A percentile compares a stretch with the other conserved stretches of the same genome.
phyloP scores from a whole-genome alignment of 2,797 vertebrate species.

The Luscinia megarhynchos region DNA sequence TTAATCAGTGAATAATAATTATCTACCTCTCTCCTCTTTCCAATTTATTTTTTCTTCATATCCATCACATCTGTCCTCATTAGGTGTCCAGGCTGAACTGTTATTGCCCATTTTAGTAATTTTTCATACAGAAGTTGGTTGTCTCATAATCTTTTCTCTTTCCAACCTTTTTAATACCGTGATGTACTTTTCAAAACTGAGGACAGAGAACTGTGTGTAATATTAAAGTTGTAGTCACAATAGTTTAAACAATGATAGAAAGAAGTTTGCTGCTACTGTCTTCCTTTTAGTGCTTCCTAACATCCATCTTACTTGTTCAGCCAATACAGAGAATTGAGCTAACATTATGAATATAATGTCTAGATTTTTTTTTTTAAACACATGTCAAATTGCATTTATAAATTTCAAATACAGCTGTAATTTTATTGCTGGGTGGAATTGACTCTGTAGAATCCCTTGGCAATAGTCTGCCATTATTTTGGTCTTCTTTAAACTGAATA shows the following conservation, averaged over 20 bases:
- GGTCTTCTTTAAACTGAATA: background rate
- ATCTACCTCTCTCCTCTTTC: background rate
- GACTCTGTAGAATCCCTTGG: background rate
- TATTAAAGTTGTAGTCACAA: background rate
- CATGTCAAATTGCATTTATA: background rate
- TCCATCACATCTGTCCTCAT: background rate
- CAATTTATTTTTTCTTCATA: background rate
- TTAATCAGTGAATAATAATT: background rate
- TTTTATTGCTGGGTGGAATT: background rate
- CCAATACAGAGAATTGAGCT: background rate
- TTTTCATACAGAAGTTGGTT: background rate
- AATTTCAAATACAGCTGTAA: background rate
- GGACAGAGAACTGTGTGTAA: background rate
- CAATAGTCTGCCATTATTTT: background rate
- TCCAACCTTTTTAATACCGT: background rate
- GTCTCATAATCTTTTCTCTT: background rate
- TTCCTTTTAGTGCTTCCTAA: background rate
- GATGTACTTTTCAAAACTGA: background rate
- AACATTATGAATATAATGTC: background rate
- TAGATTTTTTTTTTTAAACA: background rate
- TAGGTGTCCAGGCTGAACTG: background rate
- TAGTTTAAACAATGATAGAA: background rate
- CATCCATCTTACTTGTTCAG: background rate
- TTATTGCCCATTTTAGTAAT: background rate
- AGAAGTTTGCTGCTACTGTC: background rate